Base-by-base conservation (phyloP, 2,113 vertebrate genomes). In the Forbesichthys papilliferus region DNA sequence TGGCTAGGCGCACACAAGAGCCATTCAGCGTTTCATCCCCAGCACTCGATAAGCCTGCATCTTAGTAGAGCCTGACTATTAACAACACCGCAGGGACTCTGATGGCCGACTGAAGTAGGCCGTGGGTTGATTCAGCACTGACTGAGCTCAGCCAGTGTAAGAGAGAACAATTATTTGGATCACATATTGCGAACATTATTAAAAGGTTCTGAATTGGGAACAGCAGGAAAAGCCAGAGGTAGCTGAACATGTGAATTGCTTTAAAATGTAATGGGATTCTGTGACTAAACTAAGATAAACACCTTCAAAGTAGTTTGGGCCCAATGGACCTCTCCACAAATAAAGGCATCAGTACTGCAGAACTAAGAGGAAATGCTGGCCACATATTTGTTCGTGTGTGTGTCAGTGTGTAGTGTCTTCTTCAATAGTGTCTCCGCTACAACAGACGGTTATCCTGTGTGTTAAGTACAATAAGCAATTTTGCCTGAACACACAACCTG, bases 21-120 rank as follows among this genome's bases (percentile, higher is more conserved):
- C 73, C 48, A 59, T 61, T 73, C n/a, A 11, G 18, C 69, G 63
- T 71, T 72, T 61, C 66, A 72, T 48, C 78, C 62, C 52, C 49
- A 36, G 57, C 61, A 36, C 46, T 18, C n/a, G 61, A 55, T 61
- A 73, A 71, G 34, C 53, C 34, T 13, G 18, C 77, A 64, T 71
- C 34, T 61, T 57, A 71, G 78, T 59, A 69, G 34, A 48, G 75
- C 47, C 59, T 49, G 69, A 57, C 71, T 46, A 49, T 27, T 70
- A 61, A 74, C 18, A 57, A 57, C 66, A 60, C 63, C 18, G 46
- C 61, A 55, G 59, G 48, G 33, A 73, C 14, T 65, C 27, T 54
- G 36, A 72, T 3, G 60, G 8, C 33, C 36, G 60, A 75, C 49
- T 14, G 11, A 71, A 71, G 47, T 46, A 27, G 36, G 61, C 53